Evolutionary conservation across 1,140 invertebrate genomes (phyloP).

Genomic region (Drosophila miranda): DNA sequence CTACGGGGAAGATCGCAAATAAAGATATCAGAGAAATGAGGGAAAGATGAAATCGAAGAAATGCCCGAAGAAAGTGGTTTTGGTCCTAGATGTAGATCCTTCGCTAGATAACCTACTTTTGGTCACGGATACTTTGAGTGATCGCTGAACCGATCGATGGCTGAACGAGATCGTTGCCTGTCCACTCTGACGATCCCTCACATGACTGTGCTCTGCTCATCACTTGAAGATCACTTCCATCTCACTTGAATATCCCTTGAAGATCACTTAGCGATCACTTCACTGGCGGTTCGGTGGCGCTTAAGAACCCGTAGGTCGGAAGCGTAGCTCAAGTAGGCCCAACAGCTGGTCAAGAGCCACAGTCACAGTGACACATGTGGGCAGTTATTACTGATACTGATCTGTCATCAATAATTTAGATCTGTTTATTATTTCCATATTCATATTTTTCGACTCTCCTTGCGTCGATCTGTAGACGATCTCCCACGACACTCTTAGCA

Average conservation of each 20-base stretch:
- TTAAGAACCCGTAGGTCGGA: too few species aligned
- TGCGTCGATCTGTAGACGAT: too few species aligned
- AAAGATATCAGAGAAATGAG: conserved; percentile 15
- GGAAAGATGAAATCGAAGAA: not conserved
- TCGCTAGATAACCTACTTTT: conserved; percentile 15
- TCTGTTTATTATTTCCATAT: conserved; percentile 23
- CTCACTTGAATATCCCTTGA: conserved; percentile 27
- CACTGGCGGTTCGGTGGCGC: not conserved
- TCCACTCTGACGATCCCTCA: too few species aligned
- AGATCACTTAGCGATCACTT: conserved; percentile 32
- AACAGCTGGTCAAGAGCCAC: conserved; percentile 34
- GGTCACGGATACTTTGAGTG: conserved; percentile 48
- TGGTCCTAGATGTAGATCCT: conserved; percentile 11
- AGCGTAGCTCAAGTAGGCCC: too few species aligned
- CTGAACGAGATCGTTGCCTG: not conserved
- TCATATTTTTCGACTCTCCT: conserved; percentile 5
- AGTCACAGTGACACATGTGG: conserved; percentile 20
- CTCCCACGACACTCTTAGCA: too few species aligned
- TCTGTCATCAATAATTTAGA: conserved; percentile 31
- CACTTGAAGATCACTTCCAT: conserved; percentile 44
- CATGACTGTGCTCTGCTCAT: not conserved
- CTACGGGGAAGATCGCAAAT: conserved; percentile 14
- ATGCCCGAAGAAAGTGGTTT: too few species aligned
- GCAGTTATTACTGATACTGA: conserved; percentile 49
- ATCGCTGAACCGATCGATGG: conserved; percentile 15